Evolutionary conservation across 2,888 invertebrate species (phyloP).

Genomic region (Tanypteryx hageni): DNA sequence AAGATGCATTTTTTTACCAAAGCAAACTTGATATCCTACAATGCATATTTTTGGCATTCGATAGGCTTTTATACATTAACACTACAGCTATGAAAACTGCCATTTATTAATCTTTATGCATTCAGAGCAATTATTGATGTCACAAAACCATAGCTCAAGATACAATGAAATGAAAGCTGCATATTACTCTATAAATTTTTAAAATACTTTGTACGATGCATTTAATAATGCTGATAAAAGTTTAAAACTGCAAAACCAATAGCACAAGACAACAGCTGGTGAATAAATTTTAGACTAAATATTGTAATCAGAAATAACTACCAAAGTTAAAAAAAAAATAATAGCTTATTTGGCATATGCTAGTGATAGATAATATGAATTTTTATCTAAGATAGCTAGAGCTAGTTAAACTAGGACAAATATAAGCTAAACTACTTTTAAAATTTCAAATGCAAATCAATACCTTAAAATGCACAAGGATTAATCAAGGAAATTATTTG

Average conservation of each 20-base stretch:
- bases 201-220: not conserved
- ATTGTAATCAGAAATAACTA: not conserved
- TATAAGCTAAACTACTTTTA: not conserved
- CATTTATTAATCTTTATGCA: slow-evolving; percentile 1
- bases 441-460: slow-evolving; percentile 16
- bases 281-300: slow-evolving; percentile 11
- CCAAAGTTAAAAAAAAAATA: not conserved
- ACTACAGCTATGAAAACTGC: slow-evolving; percentile 36
- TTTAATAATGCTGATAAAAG: not conserved
- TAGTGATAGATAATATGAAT: not conserved
- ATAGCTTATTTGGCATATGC: not conserved
- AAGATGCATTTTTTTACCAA: slow-evolving; percentile 43
- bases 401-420: not conserved
- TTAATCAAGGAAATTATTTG: not conserved
- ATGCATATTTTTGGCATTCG: slow-evolving; percentile 45
- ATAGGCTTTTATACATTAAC: slow-evolving; percentile 34
- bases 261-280: slow-evolving; percentile 52
- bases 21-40: slow-evolving; percentile 44
- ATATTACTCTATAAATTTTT: slow-evolving; percentile 10
- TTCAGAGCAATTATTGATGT: slow-evolving; percentile 54
- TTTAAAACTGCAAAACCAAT: slow-evolving; percentile 14
- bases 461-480: not conserved
- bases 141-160: not conserved
- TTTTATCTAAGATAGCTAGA: not conserved
- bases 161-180: slow-evolving; percentile 53